Conservation (phyloP, 23 tunicate species). For the Styela plicata region DNA sequence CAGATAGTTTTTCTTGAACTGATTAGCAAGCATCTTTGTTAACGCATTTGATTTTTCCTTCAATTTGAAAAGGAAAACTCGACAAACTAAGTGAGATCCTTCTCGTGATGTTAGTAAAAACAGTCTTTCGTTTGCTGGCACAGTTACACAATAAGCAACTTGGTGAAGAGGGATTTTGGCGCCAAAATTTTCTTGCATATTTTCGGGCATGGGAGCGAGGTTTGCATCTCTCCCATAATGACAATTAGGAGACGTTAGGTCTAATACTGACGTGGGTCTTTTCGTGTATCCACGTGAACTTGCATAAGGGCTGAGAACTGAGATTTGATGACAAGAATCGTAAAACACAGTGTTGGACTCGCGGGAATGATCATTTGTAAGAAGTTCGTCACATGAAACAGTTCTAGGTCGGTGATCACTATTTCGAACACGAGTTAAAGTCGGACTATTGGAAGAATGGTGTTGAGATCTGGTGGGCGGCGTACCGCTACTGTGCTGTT, state of each 20-base stretch:
- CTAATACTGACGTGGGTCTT: neutral
- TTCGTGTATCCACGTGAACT: neutral
- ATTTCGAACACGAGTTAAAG: neutral
- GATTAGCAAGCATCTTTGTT: slow-evolving; percentile 48
- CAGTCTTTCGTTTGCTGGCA: slow-evolving; percentile 46
- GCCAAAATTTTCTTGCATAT: neutral
- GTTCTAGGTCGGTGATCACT: neutral
- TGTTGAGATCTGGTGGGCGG: neutral
- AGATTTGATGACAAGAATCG: neutral
- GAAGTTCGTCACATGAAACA: neutral
- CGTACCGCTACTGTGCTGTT: neutral
- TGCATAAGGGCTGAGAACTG: neutral
- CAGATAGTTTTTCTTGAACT: slow-evolving; percentile 42
- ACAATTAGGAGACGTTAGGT: neutral
- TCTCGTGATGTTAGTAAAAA: slow-evolving; percentile 72
- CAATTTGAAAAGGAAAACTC: slow-evolving; percentile 41
- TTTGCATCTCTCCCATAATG: neutral
- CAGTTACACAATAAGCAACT: slow-evolving; percentile 74
- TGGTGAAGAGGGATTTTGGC: slow-evolving; percentile 48
- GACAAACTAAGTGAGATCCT: slow-evolving; percentile 44
- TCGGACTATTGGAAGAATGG: neutral
- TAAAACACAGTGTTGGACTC: neutral
- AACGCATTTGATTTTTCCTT: slow-evolving; percentile 62
- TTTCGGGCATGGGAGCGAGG: neutral
- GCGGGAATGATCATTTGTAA: neutral